Evolutionary conservation across 30 jellyfish, hydroid and myxozoan genomes (phyloP).

Genomic region (Hydra vulgaris): DNA sequence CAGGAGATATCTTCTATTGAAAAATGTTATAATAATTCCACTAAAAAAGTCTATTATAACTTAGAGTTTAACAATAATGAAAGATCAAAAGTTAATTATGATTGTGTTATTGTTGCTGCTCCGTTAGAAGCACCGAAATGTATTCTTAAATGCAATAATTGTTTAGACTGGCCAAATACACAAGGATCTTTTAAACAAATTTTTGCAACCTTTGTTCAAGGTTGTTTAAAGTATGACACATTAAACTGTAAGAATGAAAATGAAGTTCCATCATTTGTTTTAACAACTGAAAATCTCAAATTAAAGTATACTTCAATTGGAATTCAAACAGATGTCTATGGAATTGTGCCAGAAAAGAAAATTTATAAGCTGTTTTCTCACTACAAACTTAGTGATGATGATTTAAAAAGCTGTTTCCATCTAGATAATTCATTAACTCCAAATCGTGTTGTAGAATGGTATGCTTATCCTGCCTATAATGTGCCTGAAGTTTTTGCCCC

Average conservation of each 20-base stretch:
- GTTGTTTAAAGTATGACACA: constrained; percentile 26
- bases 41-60: constrained; percentile 22
- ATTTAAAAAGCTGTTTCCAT: not conserved
- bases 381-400: constrained; percentile 36
- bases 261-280: constrained; percentile 38
- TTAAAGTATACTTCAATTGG: constrained; percentile 45
- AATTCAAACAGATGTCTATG: constrained; percentile 30
- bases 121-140: constrained; percentile 61
- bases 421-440: not conserved
- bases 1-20: constrained; percentile 17
- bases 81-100: constrained; percentile 25
- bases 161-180: constrained; percentile 55
- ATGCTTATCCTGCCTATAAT: constrained; percentile 68
- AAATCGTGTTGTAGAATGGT: constrained; percentile 39
- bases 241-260: constrained; percentile 36
- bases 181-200: constrained; percentile 41
- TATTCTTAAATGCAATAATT: constrained; percentile 35
- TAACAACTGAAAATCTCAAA: constrained; percentile 45
- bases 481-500: constrained; percentile 70
- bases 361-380: constrained; percentile 64
- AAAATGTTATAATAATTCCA: constrained; percentile 12
- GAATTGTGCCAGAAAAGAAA: constrained; percentile 15
- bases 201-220: constrained; percentile 63
- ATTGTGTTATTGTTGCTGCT: constrained; percentile 75
- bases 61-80: constrained; percentile 5